phyloP scores from a whole-genome alignment of 2,888 invertebrate species.

The Drosophila mettleri region DNA sequence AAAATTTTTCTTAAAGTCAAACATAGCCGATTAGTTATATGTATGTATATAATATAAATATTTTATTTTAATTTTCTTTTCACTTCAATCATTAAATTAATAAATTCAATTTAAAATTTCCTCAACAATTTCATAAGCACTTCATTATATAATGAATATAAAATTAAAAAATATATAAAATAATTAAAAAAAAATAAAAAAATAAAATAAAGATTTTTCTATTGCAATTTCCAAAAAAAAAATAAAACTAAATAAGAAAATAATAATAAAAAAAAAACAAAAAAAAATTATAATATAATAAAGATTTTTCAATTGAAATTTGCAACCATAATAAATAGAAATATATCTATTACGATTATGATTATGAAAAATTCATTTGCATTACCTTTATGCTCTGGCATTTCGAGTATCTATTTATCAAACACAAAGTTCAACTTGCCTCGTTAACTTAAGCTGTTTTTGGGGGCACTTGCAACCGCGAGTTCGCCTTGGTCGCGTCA shows the following conservation, averaged over 20 bases:
- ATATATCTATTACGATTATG: background rate
- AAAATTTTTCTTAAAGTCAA: too few relatives aligned
- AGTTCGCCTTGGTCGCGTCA: slow-evolving; percentile 42
- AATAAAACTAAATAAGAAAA: too few relatives aligned
- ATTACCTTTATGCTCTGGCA: background rate
- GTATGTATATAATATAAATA: too few relatives aligned
- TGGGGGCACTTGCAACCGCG: slow-evolving; percentile 27
- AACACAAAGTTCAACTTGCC: slow-evolving; percentile 50
- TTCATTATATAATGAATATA: background rate
- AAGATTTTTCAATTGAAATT: background rate
- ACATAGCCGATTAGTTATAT: too few relatives aligned
- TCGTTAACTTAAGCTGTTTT: slow-evolving; percentile 26
- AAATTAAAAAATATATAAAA: too few relatives aligned
- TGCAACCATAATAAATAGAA: background rate
- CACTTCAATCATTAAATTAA: background rate
- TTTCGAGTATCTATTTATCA: slow-evolving; percentile 4
- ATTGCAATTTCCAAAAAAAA: too few relatives aligned
- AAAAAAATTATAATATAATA: too few relatives aligned
- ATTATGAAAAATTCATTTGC: background rate
- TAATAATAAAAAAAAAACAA: too few relatives aligned
- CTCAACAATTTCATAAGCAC: background rate
- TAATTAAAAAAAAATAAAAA: too few relatives aligned
- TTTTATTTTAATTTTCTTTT: background rate
- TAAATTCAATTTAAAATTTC: too few relatives aligned
- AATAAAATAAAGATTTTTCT: too few relatives aligned